These are phyloP conservation scores for Oscheius sp. DNA, from an alignment of 2,888 invertebrate species.

Conservation along the genomic window DNA sequence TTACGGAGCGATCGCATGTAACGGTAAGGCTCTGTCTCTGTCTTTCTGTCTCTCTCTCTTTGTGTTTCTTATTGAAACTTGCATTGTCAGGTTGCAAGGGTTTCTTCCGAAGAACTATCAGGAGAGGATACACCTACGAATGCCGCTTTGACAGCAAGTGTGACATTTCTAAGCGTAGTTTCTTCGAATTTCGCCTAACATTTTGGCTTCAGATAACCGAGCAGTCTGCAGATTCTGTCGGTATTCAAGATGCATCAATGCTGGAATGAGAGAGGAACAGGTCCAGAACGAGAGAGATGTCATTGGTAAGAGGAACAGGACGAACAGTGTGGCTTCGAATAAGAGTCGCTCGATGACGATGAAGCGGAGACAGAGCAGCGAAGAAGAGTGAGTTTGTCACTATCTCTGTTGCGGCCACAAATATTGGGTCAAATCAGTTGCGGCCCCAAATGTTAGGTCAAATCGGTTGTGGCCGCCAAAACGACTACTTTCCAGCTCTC, in stretches of 20 bases:
- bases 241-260: conserved; percentile 67
- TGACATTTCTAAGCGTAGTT: conserved; percentile 68
- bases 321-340: conserved; percentile 32
- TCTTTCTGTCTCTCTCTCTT: too few species aligned
- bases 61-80: neutral
- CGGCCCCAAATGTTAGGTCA: too few species aligned
- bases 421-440: too few species aligned
- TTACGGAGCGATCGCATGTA: conserved; percentile 68
- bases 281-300: conserved; percentile 59
- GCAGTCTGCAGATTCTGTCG: conserved; percentile 72
- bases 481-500: conserved; percentile 22
- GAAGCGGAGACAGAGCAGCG: conserved; percentile 39
- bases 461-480: too few species aligned
- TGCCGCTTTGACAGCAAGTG: conserved; percentile 69
- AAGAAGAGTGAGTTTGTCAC: conserved; percentile 24
- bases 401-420: too few species aligned
- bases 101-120: conserved; percentile 70
- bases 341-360: conserved; percentile 24
- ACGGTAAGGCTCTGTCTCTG: conserved; percentile 43
- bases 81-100: conserved; percentile 40
- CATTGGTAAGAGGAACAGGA: conserved; percentile 49
- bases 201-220: conserved; percentile 66
- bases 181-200: too few species aligned
- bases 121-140: conserved; percentile 68
- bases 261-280: conserved; percentile 72